Evolutionary conservation across 2,797 vertebrate species (phyloP).

Genomic region (Nannoperca obscura): DNA sequence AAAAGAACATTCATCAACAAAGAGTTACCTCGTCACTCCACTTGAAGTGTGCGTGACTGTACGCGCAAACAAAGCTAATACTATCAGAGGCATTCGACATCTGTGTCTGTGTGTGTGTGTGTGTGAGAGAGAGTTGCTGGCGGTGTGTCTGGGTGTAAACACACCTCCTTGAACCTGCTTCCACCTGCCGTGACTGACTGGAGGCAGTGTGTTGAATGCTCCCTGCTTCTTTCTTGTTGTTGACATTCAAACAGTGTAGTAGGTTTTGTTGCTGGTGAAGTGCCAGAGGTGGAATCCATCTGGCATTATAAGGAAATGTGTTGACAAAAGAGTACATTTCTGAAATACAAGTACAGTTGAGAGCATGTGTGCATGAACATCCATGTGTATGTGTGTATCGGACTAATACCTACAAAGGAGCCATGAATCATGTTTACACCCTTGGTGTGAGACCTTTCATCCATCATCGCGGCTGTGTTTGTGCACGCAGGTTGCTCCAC

Average conservation of each 20-base stretch:
- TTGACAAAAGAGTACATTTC: constrained; percentile 68
- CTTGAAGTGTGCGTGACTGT: constrained; percentile 42
- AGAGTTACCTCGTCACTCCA: constrained; percentile 66
- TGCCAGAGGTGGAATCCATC: constrained; percentile 77
- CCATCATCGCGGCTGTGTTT: constrained; percentile 63
- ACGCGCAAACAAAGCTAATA: constrained; percentile 71
- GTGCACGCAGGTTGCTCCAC: constrained; percentile 43
- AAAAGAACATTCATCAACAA: constrained; percentile 73
- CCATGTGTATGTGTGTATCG: constrained; percentile 27
- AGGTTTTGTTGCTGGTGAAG: constrained; percentile 69
- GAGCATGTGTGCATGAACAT: constrained; percentile 15
- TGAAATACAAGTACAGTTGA: constrained; percentile 46
- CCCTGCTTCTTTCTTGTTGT: constrained; percentile 66
- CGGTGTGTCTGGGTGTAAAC: constrained; percentile 50
- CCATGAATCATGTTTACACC: constrained; percentile 76
- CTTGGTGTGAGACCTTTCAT: constrained; percentile 66
- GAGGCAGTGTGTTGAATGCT: constrained; percentile 73
- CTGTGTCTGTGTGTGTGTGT: constrained; percentile 37
- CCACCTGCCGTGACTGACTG: constrained; percentile 79
- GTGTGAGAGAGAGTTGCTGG: constrained; percentile 12
- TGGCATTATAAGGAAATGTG: constrained; percentile 65
- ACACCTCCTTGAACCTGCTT: constrained; percentile 74
- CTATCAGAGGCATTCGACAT: constrained; percentile 69
- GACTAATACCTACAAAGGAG: constrained; percentile 65
- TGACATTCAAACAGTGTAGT: constrained; percentile 73